Evolutionary conservation across 2,113 vertebrate genomes (phyloP).

Genomic region (Pollachius pollachius): DNA sequence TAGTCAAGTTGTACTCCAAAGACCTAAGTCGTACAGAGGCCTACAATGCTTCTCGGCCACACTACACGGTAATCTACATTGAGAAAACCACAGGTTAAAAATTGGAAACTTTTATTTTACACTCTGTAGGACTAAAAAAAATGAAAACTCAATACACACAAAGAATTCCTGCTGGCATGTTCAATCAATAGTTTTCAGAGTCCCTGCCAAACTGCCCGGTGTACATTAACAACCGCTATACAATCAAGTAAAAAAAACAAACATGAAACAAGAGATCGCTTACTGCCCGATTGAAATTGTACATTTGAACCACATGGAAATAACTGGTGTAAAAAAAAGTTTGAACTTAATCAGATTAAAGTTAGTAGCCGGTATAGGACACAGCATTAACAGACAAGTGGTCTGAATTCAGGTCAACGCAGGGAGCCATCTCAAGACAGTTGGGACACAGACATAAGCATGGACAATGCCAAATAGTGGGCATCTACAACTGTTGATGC

Average conservation of each 20-base stretch:
- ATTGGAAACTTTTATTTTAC: slow-evolving; percentile 68
- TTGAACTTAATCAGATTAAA: slow-evolving; percentile 29
- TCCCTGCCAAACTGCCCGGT: slow-evolving; percentile 38
- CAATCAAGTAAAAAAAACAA: slow-evolving; percentile 28
- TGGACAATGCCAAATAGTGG: slow-evolving; percentile 16
- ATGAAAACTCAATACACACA: slow-evolving; percentile 51
- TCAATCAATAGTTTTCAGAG: slow-evolving; percentile 47
- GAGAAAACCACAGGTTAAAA: slow-evolving; percentile 63
- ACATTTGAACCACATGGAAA: slow-evolving; percentile 39
- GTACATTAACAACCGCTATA: slow-evolving; percentile 44
- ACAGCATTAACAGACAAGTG: slow-evolving; percentile 17
- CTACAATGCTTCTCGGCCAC: neutral
- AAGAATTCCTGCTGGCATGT: slow-evolving; percentile 57
- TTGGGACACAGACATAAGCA: slow-evolving; percentile 26
- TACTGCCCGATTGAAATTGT: slow-evolving; percentile 19
- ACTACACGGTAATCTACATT: slow-evolving; percentile 36
- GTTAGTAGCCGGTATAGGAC: slow-evolving; percentile 30
- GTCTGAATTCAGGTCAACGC: neutral
- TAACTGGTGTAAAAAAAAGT: slow-evolving; percentile 6
- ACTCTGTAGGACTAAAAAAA: slow-evolving; percentile 58
- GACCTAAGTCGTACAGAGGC: neutral
- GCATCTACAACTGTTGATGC: slow-evolving; percentile 16
- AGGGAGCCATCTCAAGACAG: slow-evolving; percentile 25
- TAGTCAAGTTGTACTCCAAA: no score
- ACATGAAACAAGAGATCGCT: slow-evolving; percentile 9